Evolutionary conservation across 2,113 vertebrate species (phyloP), one percentile per base, ranked within the genome.

Genomic region (Oenanthe melanoleuca): DNA sequence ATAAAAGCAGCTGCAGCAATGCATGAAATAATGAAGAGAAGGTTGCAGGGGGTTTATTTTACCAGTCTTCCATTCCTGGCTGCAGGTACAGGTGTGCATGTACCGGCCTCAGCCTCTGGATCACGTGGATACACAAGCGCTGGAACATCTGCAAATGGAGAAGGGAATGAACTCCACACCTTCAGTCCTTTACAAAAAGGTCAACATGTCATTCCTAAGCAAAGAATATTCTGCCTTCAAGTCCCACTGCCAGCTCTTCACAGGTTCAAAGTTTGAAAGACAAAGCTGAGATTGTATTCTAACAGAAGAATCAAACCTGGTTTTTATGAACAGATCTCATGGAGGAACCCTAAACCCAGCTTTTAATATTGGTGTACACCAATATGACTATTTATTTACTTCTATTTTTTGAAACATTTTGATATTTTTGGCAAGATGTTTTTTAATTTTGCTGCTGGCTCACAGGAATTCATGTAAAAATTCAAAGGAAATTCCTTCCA

Each of bases 31-130:
- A 57, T 21, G 56, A 40, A 28, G 0, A 50, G 59, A 66, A 83
- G 20, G 49, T 44, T 86, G 95, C 61, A 86, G 61, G 67, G 45
- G 42, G 11, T 66, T 37, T 83, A 65, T 96, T 97, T 85, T 98
- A 99, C 99, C 99, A 99, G 78, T 99, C 99, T 97, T 99, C 99
- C 98, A 99, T 99, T 96, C 99, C 99, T 22, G 99, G 99, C 93
- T 99, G 99, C 79, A 99, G 98, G 91, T 99, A 99, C 6, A 99
- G 98, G 95, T 99, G 99, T 47, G 99, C 99, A n/a, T 99, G 99
- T 31, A 99, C 99, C 2, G 99, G 99, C 53, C 99, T 98, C 77
- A 99, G 96, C 78, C 99, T 98, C 97, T 99, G 99, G 97, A 99
- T 99, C 93, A 99, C 99, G 5, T 99, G 99, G 88, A 99, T 99